Conservation (phyloP, 2,888 invertebrate genomes). For the Atethmia centrago region DNA sequence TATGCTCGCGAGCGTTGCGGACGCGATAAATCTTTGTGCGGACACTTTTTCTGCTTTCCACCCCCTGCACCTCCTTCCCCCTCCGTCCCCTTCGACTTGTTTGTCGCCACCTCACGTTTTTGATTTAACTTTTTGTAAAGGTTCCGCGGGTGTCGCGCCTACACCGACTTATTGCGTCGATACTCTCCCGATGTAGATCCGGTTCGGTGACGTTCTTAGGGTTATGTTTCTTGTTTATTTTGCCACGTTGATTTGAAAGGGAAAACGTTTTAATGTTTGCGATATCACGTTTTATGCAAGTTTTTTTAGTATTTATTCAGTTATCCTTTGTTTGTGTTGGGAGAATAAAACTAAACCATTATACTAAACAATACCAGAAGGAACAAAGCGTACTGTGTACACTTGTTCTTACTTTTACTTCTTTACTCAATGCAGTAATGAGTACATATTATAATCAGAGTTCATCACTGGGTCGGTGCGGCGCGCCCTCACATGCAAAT, state of each 20-base stretch:
- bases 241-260: conserved; percentile 37
- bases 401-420: background rate
- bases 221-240: conserved; percentile 64
- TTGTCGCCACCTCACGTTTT: conserved; percentile 84
- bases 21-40: conserved; percentile 80
- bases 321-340: conserved; percentile 29
- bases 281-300: conserved; percentile 14
- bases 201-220: conserved; percentile 58
- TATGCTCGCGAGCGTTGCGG: conserved; percentile 71
- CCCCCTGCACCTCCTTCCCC: conserved; percentile 21
- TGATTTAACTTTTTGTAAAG: conserved; percentile 84
- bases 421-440: conserved; percentile 42
- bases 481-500: conserved; percentile 59
- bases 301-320: conserved; percentile 15
- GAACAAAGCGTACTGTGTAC: background rate
- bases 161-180: conserved; percentile 75
- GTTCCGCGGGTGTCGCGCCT: conserved; percentile 67
- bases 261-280: conserved; percentile 40
- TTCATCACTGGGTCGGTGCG: conserved; percentile 41
- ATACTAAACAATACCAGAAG: conserved; percentile 14
- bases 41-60: conserved; percentile 72
- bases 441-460: conserved; percentile 48
- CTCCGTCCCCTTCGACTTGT: conserved; percentile 67
- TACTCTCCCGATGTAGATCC: conserved; percentile 75
- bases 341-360: conserved; percentile 39